Evolutionary conservation across 2,797 vertebrate genomes (phyloP).

Genomic region (Anguilla obscura): DNA sequence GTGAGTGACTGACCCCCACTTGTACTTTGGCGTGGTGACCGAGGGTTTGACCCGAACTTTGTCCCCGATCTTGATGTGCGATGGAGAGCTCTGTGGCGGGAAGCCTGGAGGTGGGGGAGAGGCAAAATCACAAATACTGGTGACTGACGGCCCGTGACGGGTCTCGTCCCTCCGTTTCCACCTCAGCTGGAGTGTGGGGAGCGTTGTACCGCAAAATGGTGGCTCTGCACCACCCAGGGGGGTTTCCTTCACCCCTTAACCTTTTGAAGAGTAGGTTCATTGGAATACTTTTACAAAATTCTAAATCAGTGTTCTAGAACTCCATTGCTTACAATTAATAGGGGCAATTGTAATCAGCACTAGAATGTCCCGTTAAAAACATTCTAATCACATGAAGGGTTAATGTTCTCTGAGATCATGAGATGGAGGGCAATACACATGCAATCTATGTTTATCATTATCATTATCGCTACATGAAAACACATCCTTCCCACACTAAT

Average conservation of each 20-base stretch:
- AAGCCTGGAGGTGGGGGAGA: constrained; percentile 74
- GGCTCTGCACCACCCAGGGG: background rate
- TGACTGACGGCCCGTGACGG: background rate
- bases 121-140: background rate
- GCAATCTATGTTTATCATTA: background rate
- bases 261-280: too few species aligned
- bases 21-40: constrained; percentile 95
- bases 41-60: constrained; percentile 94
- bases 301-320: too few species aligned
- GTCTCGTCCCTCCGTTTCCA: background rate
- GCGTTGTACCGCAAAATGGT: background rate
- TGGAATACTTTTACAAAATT: too few species aligned
- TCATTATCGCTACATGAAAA: background rate
- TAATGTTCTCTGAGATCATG: background rate
- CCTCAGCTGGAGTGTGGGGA: background rate
- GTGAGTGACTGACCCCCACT: constrained; percentile 98
- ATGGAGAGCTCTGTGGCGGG: constrained; percentile 92
- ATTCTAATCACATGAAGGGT: background rate
- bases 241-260: background rate
- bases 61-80: constrained; percentile 99
- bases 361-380: too few species aligned
- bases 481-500: background rate
- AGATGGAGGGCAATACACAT: background rate
- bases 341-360: too few species aligned
- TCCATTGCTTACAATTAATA: too few species aligned